phyloP scores from a whole-genome alignment of 2,113 vertebrate species.

The Crotalus helleri region DNA sequence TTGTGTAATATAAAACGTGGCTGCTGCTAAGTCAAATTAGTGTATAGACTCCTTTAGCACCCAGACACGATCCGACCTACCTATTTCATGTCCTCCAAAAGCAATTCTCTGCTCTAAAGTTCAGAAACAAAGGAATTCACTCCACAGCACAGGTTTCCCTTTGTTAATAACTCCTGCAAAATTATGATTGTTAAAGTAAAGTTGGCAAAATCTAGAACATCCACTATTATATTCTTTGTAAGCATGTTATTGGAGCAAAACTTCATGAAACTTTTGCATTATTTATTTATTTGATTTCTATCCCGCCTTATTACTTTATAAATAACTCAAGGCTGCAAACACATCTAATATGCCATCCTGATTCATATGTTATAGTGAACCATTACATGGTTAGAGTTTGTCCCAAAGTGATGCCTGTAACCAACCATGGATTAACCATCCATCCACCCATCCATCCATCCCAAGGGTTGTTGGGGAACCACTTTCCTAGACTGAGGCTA shows the following conservation, averaged over 20 bases:
- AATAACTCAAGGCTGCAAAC: neutral
- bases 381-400: neutral
- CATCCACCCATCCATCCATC: neutral
- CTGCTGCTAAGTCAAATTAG: neutral
- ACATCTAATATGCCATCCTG: neutral
- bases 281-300: neutral
- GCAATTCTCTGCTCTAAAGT: neutral
- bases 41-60: neutral
- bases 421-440: neutral
- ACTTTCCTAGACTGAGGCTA: neutral
- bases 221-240: neutral
- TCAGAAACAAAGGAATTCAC: neutral
- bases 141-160: neutral
- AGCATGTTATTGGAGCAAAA: neutral
- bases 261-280: neutral
- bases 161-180: neutral
- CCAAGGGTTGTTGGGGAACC: neutral
- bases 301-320: neutral
- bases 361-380: neutral
- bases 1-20: neutral
- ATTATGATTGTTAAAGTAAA: neutral
- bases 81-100: neutral
- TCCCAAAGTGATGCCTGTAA: neutral
- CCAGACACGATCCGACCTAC: neutral
- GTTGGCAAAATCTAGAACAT: neutral